Evolutionary conservation across 1,140 invertebrate species (phyloP), one percentile per base, ranked within the genome.

Genomic region (Lutraria rhynchaena): DNA sequence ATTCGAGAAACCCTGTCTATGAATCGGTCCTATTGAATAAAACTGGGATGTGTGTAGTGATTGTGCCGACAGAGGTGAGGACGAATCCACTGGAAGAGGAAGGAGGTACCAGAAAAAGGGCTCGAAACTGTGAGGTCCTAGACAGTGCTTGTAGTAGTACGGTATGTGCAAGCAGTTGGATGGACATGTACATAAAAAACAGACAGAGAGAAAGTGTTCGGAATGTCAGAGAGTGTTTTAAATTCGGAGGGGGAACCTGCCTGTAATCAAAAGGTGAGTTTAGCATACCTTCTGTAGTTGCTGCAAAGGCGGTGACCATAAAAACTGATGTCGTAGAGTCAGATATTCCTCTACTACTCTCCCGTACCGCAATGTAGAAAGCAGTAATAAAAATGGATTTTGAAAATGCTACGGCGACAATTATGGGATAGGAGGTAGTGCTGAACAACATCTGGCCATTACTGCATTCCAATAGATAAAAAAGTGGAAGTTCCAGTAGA

Each of bases 311-410:
- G 15, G 58, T 75, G 0, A 33, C 15, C 4, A 69, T 78, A 1
- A 83, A 61, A 17, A 83, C 73, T 11, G 63, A 78, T 77, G 81
- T 83, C 9, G 65, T 78, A 5, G 73, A 76, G 19, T 78, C 82
- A 1, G 55, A 83, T 35, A 83, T 83, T 31, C 74, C 55, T n/a
- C 22, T 83, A 22, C 49, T 83, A 41, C 33, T 83, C 5, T 83
- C 61, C 17, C 15, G 63, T n/a, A 49, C 31, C 9, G 53, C 82
- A 13, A 80, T 83, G 76, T 80, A 78, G 53, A 83, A 65, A 41
- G 82, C 63, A 31, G 33, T 27, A 35, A 46, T 83, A 37, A 83
- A 83, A 55, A 41, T 83, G 82, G 35, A 83, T 55, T 35, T 76
- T n/a, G 73, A 58, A 29, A 60, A 69, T 77, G 81, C 76, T 33